Percentiles rank a stretch among this genome's conserved stretches.
Conservation (phyloP, 2,797 vertebrate genomes). For the Sebastes hopkinsi region DNA sequence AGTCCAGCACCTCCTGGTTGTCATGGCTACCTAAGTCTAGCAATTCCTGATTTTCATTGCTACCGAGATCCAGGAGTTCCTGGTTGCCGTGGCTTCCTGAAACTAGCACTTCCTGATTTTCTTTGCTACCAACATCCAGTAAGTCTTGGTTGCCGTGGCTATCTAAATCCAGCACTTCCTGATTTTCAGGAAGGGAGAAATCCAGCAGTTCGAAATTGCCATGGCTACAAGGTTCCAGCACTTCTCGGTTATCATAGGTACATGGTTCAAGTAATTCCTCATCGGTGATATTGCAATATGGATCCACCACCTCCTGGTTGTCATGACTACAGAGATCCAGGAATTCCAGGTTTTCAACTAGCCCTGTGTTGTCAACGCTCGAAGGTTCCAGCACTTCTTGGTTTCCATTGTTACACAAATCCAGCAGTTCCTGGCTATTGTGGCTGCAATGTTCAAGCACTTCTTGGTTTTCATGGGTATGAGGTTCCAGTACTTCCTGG, state of each 20-base stretch:
- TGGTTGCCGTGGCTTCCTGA: constrained; percentile 29
- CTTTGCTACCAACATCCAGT: constrained; percentile 15
- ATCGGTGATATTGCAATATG: neutral
- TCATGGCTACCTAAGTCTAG: constrained; percentile 36
- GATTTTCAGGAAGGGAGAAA: constrained; percentile 41
- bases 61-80: constrained; percentile 7
- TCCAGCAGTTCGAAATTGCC: constrained; percentile 18
- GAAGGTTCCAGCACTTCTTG: constrained; percentile 49
- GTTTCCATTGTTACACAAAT: constrained; percentile 49
- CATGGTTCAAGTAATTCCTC: constrained; percentile 23
- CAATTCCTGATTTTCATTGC: constrained; percentile 51
- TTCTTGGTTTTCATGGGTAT: constrained; percentile 60
- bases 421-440: constrained; percentile 26
- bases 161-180: constrained; percentile 47
- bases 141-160: constrained; percentile 24
- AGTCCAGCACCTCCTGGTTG: constrained; percentile 60
- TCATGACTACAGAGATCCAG: constrained; percentile 37
- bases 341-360: constrained; percentile 49
- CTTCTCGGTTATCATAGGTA: constrained; percentile 53
- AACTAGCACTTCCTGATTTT: constrained; percentile 63
- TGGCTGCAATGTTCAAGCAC: constrained; percentile 53
- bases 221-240: constrained; percentile 22
- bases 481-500: constrained; percentile 48
- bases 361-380: constrained; percentile 1
- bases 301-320: constrained; percentile 63